Evolutionary conservation across 2,888 invertebrate genomes (phyloP), one percentile per base, ranked within the genome.

Genomic region (Drosophila robusta): DNA sequence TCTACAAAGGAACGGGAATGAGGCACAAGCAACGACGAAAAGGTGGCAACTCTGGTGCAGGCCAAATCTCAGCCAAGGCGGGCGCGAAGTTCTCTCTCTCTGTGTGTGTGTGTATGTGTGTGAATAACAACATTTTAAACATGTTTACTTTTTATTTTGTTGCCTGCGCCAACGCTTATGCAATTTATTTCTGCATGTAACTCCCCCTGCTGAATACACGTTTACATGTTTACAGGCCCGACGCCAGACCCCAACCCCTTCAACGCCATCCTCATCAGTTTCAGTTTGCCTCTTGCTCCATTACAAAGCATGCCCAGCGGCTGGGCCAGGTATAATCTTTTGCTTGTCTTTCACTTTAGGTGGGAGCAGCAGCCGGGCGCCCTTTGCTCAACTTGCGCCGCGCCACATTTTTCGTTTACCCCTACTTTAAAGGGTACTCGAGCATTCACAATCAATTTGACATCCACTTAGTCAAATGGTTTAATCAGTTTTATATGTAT

Each of bases 91-190:
- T 50, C 38, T 41, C 34, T 38, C 8, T 55, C 1, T 52, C 26
- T 64, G 32, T 70, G 47, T 51, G 26, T 45, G 12, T 71, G 26
- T 49, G 32, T 51, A 39, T 79, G 61, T 82, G 83, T 77, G 80
- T 82, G 80, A 88, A 83, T 79, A 87, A 84, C 88, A 85, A 83
- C 84, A 83, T 86, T 87, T 88, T 86, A 86, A 85, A 79, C 78
- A 86, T 88, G 81, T 88, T 85, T 83, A 75, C 88, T 72, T 88
- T 83, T 83, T 83, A 68, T 73, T 80, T 78, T 79, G 69, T 51
- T 78, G 51, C 62, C 63, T 45, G 52, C 64, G 65, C 64, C 56
- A 67, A 68, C 78, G 77, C 76, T 85, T 84, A 83, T 85, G 87
- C 85, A 85, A 85, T 85, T 85, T 85, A 85, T 83, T 87, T 83